phyloP scores from a whole-genome alignment of 2,113 vertebrate genomes.

The Dinomys branickii region DNA sequence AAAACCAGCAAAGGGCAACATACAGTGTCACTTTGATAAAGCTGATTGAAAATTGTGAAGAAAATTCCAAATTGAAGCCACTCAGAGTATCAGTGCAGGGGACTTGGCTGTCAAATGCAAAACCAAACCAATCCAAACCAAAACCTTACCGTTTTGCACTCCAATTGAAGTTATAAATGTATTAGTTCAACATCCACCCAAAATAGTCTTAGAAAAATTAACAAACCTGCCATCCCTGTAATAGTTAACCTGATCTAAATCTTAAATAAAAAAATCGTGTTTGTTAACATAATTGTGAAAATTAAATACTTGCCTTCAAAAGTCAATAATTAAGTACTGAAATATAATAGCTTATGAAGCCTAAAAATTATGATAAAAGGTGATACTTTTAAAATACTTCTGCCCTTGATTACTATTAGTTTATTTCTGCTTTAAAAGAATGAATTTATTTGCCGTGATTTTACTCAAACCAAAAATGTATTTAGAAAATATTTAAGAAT shows the following conservation, averaged over 20 bases:
- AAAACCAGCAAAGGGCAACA: conserved; percentile 66
- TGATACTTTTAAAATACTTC: neutral
- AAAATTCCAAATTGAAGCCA: neutral
- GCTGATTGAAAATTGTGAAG: conserved; percentile 73
- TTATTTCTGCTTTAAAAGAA: neutral
- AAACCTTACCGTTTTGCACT: neutral
- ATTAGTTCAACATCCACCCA: neutral
- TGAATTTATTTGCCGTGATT: neutral
- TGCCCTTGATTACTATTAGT: neutral
- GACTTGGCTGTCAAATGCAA: neutral
- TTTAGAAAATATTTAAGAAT: conserved; percentile 50
- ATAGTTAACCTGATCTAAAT: conserved; percentile 27
- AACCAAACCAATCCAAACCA: neutral
- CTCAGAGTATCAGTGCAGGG: neutral
- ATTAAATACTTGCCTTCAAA: conserved; percentile 42
- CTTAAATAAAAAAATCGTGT: conserved; percentile 25
- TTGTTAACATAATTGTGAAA: conserved; percentile 48
- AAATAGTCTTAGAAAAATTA: conserved; percentile 22
- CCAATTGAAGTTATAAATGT: neutral
- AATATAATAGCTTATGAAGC: neutral
- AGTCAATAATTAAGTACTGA: neutral
- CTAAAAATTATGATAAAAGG: neutral
- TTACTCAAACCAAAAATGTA: conserved; percentile 32
- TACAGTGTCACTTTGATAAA: conserved; percentile 78
- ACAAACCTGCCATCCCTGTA: neutral